These are phyloP conservation scores for Pogona vitticeps DNA, from an alignment of 2,113 vertebrate genomes.

Conservation along the genomic window DNA sequence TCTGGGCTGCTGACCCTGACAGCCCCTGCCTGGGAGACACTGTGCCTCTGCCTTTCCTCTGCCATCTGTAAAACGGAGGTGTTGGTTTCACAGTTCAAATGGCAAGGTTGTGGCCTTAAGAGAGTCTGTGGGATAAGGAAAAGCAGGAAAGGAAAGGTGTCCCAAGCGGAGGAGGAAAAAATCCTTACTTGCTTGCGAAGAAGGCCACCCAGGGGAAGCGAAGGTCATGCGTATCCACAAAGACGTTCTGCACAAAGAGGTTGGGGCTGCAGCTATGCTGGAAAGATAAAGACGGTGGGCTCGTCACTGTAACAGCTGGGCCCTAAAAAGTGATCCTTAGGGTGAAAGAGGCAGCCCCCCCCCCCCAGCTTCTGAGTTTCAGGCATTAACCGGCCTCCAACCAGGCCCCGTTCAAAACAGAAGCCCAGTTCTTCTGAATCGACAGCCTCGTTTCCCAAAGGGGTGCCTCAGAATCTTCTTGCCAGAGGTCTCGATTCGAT, in stretches of 20 bases:
- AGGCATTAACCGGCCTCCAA: too few species aligned
- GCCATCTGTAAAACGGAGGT: not conserved
- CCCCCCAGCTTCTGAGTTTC: too few species aligned
- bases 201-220: conserved; percentile 99
- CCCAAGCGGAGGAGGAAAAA: too few species aligned
- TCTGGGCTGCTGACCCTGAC: too few species aligned
- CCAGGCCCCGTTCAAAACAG: too few species aligned
- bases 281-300: not conserved
- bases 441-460: too few species aligned
- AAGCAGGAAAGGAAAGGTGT: too few species aligned
- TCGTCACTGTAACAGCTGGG: too few species aligned
- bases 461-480: fast-evolving
- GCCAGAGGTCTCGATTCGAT: not conserved
- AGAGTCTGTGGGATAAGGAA: not conserved
- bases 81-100: not conserved
- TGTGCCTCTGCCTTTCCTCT: not conserved
- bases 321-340: too few species aligned
- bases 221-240: conserved; percentile 96
- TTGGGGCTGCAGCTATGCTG: conserved; percentile 97
- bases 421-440: too few species aligned
- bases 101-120: not conserved
- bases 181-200: conserved; percentile 95
- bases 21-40: not conserved
- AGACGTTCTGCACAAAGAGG: conserved; percentile 98
- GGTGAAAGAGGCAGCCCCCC: too few species aligned